A percentile compares a stretch with the other conserved stretches of the same genome.
These are phyloP conservation scores for Masticophis lateralis DNA, from an alignment of 2,797 vertebrate species.

Conservation along the genomic window DNA sequence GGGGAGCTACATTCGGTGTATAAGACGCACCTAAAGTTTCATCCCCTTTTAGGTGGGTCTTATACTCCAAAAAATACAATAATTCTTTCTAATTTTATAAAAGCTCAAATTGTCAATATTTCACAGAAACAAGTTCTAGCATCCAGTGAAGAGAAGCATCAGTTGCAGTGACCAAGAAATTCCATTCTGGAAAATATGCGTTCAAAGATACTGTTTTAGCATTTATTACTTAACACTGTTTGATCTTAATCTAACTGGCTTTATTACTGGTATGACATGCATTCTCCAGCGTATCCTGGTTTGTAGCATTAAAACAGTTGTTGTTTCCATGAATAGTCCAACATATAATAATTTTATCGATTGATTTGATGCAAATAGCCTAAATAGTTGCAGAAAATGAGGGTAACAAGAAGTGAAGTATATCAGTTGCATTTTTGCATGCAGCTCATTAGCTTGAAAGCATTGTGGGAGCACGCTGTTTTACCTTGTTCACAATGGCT, in stretches of 20 bases:
- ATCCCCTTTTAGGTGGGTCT: no score
- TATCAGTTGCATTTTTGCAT: conserved; percentile 24
- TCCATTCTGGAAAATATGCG: background rate
- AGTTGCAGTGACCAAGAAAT: background rate
- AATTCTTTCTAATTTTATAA: background rate
- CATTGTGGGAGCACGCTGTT: conserved; percentile 36
- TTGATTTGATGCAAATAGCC: background rate
- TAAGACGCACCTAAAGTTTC: no score
- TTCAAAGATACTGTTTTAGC: background rate
- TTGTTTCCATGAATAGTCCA: background rate
- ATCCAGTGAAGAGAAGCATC: background rate
- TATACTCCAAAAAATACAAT: no score
- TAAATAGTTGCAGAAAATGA: background rate
- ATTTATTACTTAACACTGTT: background rate
- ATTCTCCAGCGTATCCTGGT: background rate
- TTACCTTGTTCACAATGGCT: conserved; percentile 43
- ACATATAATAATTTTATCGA: background rate
- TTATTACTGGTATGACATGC: background rate
- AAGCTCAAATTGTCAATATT: background rate
- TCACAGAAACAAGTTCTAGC: background rate
- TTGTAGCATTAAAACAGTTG: background rate
- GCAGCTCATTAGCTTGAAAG: conserved; percentile 27
- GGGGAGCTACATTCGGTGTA: no score
- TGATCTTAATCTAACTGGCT: background rate
- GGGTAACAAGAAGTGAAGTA: background rate